Percentiles rank a stretch among this genome's conserved stretches.
Evolutionary conservation across 2,888 invertebrate genomes (phyloP).

Genomic region (Zygogramma bicolorata): DNA sequence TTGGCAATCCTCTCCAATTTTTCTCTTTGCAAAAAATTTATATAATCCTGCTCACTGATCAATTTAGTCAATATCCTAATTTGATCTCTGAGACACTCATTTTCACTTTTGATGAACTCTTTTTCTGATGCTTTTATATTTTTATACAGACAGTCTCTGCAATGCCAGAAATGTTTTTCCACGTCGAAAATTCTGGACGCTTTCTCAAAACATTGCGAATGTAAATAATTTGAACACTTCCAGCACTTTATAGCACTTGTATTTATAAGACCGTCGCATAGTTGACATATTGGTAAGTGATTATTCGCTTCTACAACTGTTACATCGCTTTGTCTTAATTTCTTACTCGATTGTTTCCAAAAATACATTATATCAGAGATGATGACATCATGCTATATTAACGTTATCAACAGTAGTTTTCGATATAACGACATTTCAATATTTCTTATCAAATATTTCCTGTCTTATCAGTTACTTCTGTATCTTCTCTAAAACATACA

Average conservation of each 20-base stretch:
- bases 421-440: not conserved
- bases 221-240: slow-evolving; percentile 47
- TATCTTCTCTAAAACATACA: not conserved
- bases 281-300: slow-evolving; percentile 32
- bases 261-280: slow-evolving; percentile 45
- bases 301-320: not conserved
- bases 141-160: slow-evolving; percentile 43
- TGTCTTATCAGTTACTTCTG: slow-evolving; percentile 20
- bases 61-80: slow-evolving; percentile 46
- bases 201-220: slow-evolving; percentile 49
- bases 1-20: slow-evolving; percentile 34
- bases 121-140: slow-evolving; percentile 38
- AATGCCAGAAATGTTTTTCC: slow-evolving; percentile 46
- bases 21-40: slow-evolving; percentile 49
- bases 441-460: slow-evolving; percentile 27
- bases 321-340: slow-evolving; percentile 15
- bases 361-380: slow-evolving; percentile 30
- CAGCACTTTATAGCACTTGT: slow-evolving; percentile 50
- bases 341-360: slow-evolving; percentile 34
- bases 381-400: slow-evolving; percentile 20
- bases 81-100: slow-evolving; percentile 49
- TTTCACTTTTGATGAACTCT: slow-evolving; percentile 44
- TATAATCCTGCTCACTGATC: slow-evolving; percentile 50
- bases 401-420: not conserved
- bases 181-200: slow-evolving; percentile 48